Percentiles rank a stretch among this genome's conserved stretches.
phyloP scores from a whole-genome alignment of 2,888 invertebrate genomes.

The Agrotis ipsilon region DNA sequence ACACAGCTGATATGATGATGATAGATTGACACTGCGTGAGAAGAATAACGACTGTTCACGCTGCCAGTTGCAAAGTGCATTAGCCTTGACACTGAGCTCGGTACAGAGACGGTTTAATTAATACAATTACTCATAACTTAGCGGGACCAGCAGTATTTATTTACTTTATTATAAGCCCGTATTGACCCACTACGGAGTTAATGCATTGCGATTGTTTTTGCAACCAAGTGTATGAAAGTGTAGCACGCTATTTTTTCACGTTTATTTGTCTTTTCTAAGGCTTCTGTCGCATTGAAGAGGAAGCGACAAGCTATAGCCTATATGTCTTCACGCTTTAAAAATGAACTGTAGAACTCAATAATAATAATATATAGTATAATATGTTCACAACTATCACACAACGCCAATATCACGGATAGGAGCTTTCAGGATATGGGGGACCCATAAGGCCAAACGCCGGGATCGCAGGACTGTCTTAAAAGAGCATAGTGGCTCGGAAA shows the following conservation, averaged over 20 bases:
- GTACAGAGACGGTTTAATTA: constrained; percentile 14
- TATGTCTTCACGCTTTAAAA: no score
- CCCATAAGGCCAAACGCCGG: no score
- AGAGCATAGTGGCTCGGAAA: no score
- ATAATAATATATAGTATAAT: no score
- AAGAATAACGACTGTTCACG: constrained; percentile 5
- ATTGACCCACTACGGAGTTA: not conserved
- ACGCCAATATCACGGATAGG: no score
- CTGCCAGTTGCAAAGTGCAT: constrained; percentile 14
- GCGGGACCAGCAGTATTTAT: not conserved
- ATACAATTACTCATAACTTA: constrained; percentile 11
- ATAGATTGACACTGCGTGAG: not conserved
- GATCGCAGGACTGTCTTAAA: no score
- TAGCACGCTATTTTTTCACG: constrained; percentile 1
- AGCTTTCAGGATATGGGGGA: no score
- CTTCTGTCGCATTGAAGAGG: not conserved
- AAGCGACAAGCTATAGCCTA: no score
- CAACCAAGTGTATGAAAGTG: constrained; percentile 7
- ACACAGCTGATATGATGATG: not conserved
- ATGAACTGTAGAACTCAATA: no score
- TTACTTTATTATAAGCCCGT: not conserved
- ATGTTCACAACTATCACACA: no score
- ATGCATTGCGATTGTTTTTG: not conserved
- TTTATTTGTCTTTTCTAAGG: not conserved
- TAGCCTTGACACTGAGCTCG: constrained; percentile 10